Evolutionary conservation across 2,113 vertebrate species (phyloP).

Genomic region (Varanus salvator): DNA sequence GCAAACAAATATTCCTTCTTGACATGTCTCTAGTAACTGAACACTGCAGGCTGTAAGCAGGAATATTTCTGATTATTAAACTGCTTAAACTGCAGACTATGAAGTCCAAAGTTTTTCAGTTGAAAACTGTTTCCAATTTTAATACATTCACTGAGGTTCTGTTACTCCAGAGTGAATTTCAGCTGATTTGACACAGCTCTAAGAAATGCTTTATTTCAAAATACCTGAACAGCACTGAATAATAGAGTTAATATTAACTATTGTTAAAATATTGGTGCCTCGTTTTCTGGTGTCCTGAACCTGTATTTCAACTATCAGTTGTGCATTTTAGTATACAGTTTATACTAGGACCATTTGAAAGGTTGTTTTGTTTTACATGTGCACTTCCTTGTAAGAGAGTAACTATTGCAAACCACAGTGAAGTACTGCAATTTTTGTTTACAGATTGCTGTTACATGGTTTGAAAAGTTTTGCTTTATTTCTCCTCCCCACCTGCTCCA

Average conservation of each 20-base stretch:
- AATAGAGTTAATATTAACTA: constrained; percentile 36
- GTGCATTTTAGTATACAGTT: constrained; percentile 15
- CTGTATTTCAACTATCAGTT: neutral
- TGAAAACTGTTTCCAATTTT: constrained; percentile 52
- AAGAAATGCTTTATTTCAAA: constrained; percentile 62
- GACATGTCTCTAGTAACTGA: constrained; percentile 45
- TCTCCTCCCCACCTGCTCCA: neutral
- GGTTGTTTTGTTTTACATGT: neutral
- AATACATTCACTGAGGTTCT: constrained; percentile 48
- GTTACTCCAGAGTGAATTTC: constrained; percentile 57
- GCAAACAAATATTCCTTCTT: constrained; percentile 32
- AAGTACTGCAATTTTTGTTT: neutral
- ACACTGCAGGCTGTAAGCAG: constrained; percentile 15
- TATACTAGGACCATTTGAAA: neutral
- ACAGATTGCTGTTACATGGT: neutral
- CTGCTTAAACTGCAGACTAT: constrained; percentile 20
- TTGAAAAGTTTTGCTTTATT: neutral
- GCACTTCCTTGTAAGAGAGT: constrained; percentile 19
- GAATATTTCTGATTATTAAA: constrained; percentile 28
- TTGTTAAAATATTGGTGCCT: constrained; percentile 47
- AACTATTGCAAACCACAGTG: neutral
- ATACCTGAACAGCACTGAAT: constrained; percentile 35
- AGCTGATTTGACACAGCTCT: constrained; percentile 51
- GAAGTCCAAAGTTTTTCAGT: constrained; percentile 38
- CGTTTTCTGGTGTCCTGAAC: constrained; percentile 16